Base-by-base conservation (phyloP, 35 echinoderm and acorn worm species). In the Holothuria glaberrima region DNA sequence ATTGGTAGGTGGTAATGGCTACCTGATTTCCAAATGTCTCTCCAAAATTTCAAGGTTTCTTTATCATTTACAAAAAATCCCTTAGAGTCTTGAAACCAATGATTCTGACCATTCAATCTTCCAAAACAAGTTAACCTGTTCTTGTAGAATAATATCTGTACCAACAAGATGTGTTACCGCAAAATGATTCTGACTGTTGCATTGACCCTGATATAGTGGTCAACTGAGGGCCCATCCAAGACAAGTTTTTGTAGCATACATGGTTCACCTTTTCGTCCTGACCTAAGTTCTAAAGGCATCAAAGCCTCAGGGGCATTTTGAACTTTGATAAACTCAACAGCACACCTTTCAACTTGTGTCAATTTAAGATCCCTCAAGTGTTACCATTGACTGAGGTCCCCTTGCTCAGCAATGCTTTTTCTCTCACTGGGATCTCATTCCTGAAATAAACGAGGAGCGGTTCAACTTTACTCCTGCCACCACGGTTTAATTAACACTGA, bases 1-100 rank as follows among this genome's bases (percentile, higher is more conserved):
- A 91, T 70, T 14, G 60, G 24, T 36, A 83, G 20, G 0, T 68
- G 35, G 48, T 91, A 70, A 85, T 91, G 89, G 18, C 62, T 38
- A 54, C 30, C 77, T 52, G 18, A 32, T 22, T 62, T 41, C 7
- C 36, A 36, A 32, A 69, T 85, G 12, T 91, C 27, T 26, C 83
- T 38, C 89, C 56, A 81, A 24, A 68, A 44, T 0, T 24, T 19
- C 5, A 91, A 4, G 22, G 50, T 28, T 14, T 33, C 32, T 26
- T 35, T 83, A 52, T 91, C 79, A 69, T 83, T 56, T 21, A 68
- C 35, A 9, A 78, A 91, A 0, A 30, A 14, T 0, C 22, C 31
- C 13, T 25, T 54, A 0, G 44, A 81, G 4, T 54, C 35, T 31
- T 59, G n/a, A 4, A n/a, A 90, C 1, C 58, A 75, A 36, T 44